Evolutionary conservation across 2,113 vertebrate genomes (phyloP), one percentile per base, ranked within the genome.

Genomic region (Lutjanus erythropterus): DNA sequence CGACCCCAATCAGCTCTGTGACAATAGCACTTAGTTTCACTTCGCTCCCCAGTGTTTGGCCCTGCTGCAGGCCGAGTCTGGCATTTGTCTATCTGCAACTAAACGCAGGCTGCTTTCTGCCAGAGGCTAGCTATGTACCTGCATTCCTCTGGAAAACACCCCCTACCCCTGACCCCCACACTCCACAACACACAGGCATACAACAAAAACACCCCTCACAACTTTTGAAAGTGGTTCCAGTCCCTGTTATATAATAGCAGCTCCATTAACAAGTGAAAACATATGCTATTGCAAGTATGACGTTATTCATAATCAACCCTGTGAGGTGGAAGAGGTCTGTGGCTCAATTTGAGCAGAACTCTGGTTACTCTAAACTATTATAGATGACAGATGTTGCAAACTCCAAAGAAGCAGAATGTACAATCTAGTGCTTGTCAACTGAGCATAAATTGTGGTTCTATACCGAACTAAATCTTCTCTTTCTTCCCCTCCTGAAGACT

Each of bases 191-290:
- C 46, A n/a, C 46, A 42, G 44, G 62, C 15, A 52, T 12, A 31
- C 19, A 49, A 42, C 5, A 71, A 9, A 29, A 56, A 72, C 35
- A 37, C 19, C 52, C 23, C 21, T 58, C 29, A 44, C 44, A 70
- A 37, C 59, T 67, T 41, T 80, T 84, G 39, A 35, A 82, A 59
- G 55, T 35, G 27, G 39, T 47, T 74, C 70, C 65, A 68, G 69
- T 31, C 35, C 41, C 47, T 21, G 53, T 92, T 89, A 86, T 67
- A 61, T 66, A 90, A 91, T 25, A 23, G 49, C 44, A 55, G 33
- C 75, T 77, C 59, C 41, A 78, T 71, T 70, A 77, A 67, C 62
- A 76, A 84, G 83, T 61, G 69, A 79, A 86, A 88, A 82, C 82
- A 84, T 73, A 68, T 84, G 75, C 49, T 62, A 41, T 41, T n/a